Base-by-base conservation (phyloP, 2,113 vertebrate genomes). In the Xyrauchen texanus region DNA sequence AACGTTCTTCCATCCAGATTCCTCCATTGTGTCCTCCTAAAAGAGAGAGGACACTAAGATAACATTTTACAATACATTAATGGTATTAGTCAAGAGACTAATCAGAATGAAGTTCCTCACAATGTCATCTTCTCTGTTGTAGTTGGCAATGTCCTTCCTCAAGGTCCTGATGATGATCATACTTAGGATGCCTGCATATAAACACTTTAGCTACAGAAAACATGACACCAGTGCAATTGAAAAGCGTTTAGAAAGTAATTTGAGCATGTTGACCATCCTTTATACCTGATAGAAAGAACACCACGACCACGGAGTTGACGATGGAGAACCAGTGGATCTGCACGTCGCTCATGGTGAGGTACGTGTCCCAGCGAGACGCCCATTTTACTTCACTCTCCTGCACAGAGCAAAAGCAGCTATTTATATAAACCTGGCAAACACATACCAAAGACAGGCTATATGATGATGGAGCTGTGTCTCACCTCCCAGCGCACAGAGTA, bases 251-350 rank as follows among this genome's bases (percentile, higher is more conserved):
- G n/a, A 34, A 10, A 75, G 7, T 49, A 5, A 62, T 5, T 1
- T 10, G 34, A 34, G 7, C 3, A 11, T 7, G 7, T 4, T 3
- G 45, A 61, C 16, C 21, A 34, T 34, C 21, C 67, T 9, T 51
- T 9, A 2, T 67, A 81, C 92, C 92, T 91, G 81, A 78, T 34
- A 81, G 47, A 65, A 99, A 99, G 88, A 99, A 99, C 85, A 99
- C 98, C 0, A 99, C 98, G 77, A 99, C 98, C 0, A 99, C 98
- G 0, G 98, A 99, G 90, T 99, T 99, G 65, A 99, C 95, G 72
- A 99, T 99, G 10, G 98, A 99, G 87, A 99, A 99, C 98, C 98
- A 99, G 78, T 99, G 98, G 60, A 99, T 99, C 92, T 99, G 98
- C 71, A 99, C 98, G 0, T 99, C 98, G 0, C 97, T 98, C 98